Conservation (phyloP, 92 coral and sea anemone genomes). For the Paragorgia papillata region DNA sequence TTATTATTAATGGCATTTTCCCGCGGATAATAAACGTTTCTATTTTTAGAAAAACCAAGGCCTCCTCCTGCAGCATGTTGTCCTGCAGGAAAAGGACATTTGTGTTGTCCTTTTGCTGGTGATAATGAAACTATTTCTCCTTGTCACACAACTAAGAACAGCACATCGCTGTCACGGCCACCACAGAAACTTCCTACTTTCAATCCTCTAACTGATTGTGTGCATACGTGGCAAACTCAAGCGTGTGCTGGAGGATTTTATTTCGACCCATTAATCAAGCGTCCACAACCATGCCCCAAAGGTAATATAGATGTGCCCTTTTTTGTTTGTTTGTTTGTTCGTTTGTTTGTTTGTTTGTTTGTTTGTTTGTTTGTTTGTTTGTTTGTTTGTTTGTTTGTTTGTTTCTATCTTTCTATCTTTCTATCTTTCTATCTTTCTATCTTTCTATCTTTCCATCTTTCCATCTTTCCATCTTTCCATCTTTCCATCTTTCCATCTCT, state of each 20-base stretch:
- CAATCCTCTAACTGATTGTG: constrained; percentile 16
- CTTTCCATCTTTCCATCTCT: neutral
- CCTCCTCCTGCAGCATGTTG: constrained; percentile 38
- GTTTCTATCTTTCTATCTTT: too few species aligned
- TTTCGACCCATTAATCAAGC: neutral
- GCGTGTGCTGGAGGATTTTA: constrained; percentile 45
- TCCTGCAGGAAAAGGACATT: neutral
- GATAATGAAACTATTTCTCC: constrained; percentile 17
- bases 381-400: too few species aligned
- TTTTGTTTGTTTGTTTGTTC: neutral
- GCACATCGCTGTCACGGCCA: neutral
- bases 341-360: too few species aligned
- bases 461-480: neutral
- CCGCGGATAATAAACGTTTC: too few species aligned
- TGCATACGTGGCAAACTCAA: constrained; percentile 15
- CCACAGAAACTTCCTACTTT: neutral
- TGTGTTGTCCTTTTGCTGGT: constrained; percentile 22
- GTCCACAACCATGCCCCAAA: constrained; percentile 4
- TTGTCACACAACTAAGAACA: neutral
- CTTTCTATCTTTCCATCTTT: neutral
- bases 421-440: too few species aligned
- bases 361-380: too few species aligned
- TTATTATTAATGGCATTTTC: too few species aligned
- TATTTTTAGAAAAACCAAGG: constrained; percentile 14
- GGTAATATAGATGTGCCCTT: neutral